A percentile compares a stretch with the other conserved stretches of the same genome.
These are phyloP conservation scores for Phalacrocorax brasilianus DNA, from an alignment of 2,113 vertebrate genomes.

Conservation along the genomic window DNA sequence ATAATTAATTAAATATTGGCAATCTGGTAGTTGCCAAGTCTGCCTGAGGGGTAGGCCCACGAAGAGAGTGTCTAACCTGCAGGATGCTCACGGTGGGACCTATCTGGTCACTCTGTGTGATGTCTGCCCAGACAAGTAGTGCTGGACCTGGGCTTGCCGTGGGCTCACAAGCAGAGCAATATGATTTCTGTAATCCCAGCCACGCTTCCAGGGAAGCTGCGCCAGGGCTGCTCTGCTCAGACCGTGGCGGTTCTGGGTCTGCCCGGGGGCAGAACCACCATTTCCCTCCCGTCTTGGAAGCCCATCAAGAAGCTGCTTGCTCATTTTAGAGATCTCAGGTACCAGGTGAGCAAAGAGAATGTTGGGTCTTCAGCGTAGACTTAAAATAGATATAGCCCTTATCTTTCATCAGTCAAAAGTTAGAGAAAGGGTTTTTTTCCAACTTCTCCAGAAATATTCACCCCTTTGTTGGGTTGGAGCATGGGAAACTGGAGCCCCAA, in stretches of 20 bases:
- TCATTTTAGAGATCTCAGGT: background rate
- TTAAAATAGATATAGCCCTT: background rate
- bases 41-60: background rate
- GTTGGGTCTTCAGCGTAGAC: background rate
- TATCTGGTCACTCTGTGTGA: background rate
- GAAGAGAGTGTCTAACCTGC: background rate
- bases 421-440: background rate
- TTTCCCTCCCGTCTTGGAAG: background rate
- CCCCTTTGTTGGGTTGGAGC: background rate
- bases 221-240: fast-evolving
- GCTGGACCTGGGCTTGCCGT: background rate
- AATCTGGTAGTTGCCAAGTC: background rate
- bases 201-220: background rate
- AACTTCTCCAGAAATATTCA: background rate
- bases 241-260: background rate
- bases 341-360: background rate
- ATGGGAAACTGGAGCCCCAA: background rate
- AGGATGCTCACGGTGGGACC: background rate
- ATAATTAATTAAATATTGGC: background rate
- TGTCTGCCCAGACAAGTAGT: background rate
- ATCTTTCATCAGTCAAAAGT: background rate
- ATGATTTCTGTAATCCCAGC: background rate
- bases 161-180: background rate
- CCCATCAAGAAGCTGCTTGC: fast-evolving
- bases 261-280: fast-evolving